Evolutionary conservation across 2,113 vertebrate species (phyloP), one percentile per base, ranked within the genome.

Genomic region (Arothron firmamentum): DNA sequence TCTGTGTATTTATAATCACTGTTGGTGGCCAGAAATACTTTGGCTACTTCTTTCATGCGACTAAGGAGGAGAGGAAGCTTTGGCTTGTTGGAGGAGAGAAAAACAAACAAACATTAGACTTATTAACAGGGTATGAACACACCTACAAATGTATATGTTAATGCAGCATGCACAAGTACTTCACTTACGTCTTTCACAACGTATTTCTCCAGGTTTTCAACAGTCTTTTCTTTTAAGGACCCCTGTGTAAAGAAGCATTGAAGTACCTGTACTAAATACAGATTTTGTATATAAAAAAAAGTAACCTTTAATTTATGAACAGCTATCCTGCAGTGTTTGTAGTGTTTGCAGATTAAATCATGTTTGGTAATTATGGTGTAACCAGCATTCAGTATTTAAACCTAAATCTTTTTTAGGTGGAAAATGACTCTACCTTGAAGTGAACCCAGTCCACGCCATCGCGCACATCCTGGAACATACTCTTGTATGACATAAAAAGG

Each of bases 381-480:
- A 28, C 4, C 25, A 28, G 25, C 25, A 28, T 28, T 28, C 6
- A 28, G 25, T 6, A 6, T 2, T 28, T 42, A 11, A 11, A 25
- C 20, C 0, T 16, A n/a, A n/a, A 15, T 45, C 43, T 17, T 2
- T 19, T 23, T 4, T 6, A 17, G 8, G 42, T 10, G 28, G 25
- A 43, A 42, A 15, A 38, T 1, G 3, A 46, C 1, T 57, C 0
- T 52, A 86, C 96, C 95, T 96, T 95, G 70, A 96, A 94, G 84
- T 98, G 96, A 77, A 98, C 93, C 95, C 95, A 98, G 85, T 98
- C 96, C 53, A 98, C 95, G 6, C 94, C 95, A 12, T 98, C 96
- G 65, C 96, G 87, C 43, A 98, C 94, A 51, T 98, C 96, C 83
- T 98, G 95, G 89, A 98, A 98, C 95, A 98, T 97, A 75, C 96